Conservation (phyloP, 1,140 invertebrate species). For the Batillaria attramentaria region DNA sequence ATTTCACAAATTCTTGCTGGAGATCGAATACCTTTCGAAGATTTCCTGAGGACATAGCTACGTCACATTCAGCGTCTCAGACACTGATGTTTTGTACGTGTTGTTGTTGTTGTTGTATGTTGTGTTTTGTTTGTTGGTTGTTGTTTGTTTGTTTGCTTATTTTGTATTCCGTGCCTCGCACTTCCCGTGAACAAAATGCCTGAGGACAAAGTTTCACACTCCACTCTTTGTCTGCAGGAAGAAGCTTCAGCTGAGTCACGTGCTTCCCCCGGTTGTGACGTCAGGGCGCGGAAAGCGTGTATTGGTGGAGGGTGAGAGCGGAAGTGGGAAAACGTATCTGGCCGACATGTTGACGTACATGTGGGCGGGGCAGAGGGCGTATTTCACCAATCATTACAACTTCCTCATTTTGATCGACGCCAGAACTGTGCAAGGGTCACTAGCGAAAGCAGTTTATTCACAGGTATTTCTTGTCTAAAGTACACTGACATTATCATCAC, state of each 20-base stretch:
- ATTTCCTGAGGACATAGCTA: too few species aligned
- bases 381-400: slow-evolving; percentile 49
- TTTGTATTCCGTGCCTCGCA: too few species aligned
- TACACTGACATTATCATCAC: too few species aligned
- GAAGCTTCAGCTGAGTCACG: slow-evolving; percentile 41
- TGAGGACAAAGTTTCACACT: too few species aligned
- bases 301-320: slow-evolving; percentile 54
- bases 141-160: too few species aligned
- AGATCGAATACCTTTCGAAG: too few species aligned
- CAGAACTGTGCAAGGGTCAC: slow-evolving; percentile 34
- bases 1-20: too few species aligned
- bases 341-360: slow-evolving; percentile 52
- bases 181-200: too few species aligned
- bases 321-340: slow-evolving; percentile 59
- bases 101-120: too few species aligned
- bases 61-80: too few species aligned
- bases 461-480: slow-evolving; percentile 10
- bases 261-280: slow-evolving; percentile 41
- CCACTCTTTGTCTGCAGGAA: slow-evolving; percentile 40
- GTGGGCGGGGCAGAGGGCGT: slow-evolving; percentile 53
- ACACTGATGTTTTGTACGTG: too few species aligned
- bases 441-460: slow-evolving; percentile 19
- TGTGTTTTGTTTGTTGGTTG: too few species aligned
- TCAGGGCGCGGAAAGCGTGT: slow-evolving; percentile 49
- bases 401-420: slow-evolving; percentile 54